Evolutionary conservation across 2,797 vertebrate species (phyloP).

Genomic region (Neostethus bicornis): DNA sequence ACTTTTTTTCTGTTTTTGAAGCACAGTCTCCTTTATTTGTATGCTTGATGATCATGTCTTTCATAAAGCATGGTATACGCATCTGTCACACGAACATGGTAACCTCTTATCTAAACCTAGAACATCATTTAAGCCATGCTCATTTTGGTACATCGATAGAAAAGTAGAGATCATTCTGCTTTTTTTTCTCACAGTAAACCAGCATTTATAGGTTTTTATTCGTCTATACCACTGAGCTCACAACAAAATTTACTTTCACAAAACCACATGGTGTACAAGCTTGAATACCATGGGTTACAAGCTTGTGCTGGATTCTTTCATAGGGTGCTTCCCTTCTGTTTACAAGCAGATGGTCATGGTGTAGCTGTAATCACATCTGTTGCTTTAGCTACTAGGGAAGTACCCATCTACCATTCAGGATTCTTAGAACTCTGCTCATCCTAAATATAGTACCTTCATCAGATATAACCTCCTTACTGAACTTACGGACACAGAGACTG

Average conservation of each 20-base stretch:
- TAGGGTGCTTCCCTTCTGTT: slow-evolving; percentile 3
- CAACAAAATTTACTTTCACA: neutral
- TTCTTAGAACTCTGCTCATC: slow-evolving; percentile 35
- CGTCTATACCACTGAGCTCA: neutral
- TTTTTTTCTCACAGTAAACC: neutral
- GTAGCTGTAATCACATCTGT: slow-evolving; percentile 16
- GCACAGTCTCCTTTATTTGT: too few relatives aligned
- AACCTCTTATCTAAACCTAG: too few relatives aligned
- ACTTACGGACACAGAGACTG: slow-evolving; percentile 20
- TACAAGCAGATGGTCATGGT: slow-evolving; percentile 1
- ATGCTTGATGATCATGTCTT: too few relatives aligned
- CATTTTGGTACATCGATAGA: too few relatives aligned
- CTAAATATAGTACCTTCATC: slow-evolving; percentile 72
- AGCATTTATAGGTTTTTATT: neutral
- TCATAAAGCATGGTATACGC: too few relatives aligned
- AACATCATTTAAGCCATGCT: too few relatives aligned
- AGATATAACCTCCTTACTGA: slow-evolving; percentile 67
- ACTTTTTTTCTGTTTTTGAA: too few relatives aligned
- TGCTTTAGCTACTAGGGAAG: slow-evolving; percentile 10
- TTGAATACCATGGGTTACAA: neutral
- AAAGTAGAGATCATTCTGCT: too few relatives aligned
- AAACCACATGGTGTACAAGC: neutral
- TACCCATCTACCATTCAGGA: slow-evolving; percentile 37
- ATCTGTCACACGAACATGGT: too few relatives aligned
- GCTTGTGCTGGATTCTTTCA: neutral